phyloP scores from a whole-genome alignment of 1,140 invertebrate species.

The Aphaenogaster ashmeadi region DNA sequence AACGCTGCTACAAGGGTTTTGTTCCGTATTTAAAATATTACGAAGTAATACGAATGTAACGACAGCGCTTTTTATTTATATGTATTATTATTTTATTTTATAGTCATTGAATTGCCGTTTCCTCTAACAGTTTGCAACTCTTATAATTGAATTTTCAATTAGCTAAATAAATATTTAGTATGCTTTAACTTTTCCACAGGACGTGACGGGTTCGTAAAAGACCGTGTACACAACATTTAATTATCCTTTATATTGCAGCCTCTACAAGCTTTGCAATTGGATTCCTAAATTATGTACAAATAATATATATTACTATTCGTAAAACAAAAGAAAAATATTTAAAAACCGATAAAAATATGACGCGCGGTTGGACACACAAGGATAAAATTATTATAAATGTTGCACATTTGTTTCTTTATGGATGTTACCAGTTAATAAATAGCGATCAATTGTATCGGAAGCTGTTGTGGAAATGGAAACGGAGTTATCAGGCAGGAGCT shows the following conservation, averaged over 20 bases:
- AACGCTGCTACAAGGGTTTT: not conserved
- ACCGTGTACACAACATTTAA: not conserved
- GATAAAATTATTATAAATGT: slow-evolving; percentile 13
- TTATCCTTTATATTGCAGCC: not conserved
- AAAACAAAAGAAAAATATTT: not conserved
- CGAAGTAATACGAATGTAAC: not conserved
- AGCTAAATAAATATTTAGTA: slow-evolving; percentile 31
- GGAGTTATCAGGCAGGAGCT: slow-evolving; percentile 30
- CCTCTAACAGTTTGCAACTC: not conserved
- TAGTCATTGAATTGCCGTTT: not conserved
- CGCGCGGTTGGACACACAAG: not conserved
- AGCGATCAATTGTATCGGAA: slow-evolving; percentile 32
- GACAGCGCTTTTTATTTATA: not conserved
- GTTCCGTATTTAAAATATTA: slow-evolving; percentile 8
- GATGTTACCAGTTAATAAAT: slow-evolving; percentile 22
- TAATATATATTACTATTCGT: not conserved
- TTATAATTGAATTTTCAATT: slow-evolving; percentile 18
- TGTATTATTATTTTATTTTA: not conserved
- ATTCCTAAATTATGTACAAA: not conserved
- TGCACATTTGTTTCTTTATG: not conserved
- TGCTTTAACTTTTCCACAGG: not conserved
- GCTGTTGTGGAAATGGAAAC: slow-evolving; percentile 9
- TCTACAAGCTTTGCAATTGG: not conserved
- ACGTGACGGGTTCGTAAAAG: not conserved
- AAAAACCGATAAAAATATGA: not conserved